Evolutionary conservation across 2,888 invertebrate genomes (phyloP).

Genomic region (Leptopterna dolabrata): DNA sequence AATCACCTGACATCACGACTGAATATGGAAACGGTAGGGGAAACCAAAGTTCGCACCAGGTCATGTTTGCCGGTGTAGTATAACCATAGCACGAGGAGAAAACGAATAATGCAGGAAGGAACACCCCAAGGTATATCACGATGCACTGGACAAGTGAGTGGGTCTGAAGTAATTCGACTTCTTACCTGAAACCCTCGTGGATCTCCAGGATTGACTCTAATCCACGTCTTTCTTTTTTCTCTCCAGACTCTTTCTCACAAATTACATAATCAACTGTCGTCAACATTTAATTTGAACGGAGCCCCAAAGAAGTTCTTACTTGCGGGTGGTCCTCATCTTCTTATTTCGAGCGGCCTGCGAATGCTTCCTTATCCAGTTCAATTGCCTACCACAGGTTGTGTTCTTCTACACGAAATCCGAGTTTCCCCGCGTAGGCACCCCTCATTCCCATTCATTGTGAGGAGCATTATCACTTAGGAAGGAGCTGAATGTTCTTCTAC

Average conservation of each 20-base stretch:
- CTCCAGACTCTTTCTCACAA: constrained; percentile 14
- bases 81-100: not conserved
- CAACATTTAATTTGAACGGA: constrained; percentile 54
- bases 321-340: constrained; percentile 25
- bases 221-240: constrained; percentile 38
- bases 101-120: not conserved
- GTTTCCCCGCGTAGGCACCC: not conserved
- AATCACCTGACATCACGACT: not conserved
- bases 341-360: not conserved
- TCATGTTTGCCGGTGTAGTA: not conserved
- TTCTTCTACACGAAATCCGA: not conserved
- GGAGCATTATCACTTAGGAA: not conserved
- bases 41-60: not conserved
- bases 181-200: not conserved
- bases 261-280: constrained; percentile 55
- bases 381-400: not conserved
- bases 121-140: constrained; percentile 3
- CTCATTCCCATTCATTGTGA: not conserved
- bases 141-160: not conserved
- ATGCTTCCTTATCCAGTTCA: not conserved
- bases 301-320: constrained; percentile 17
- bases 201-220: constrained; percentile 15
- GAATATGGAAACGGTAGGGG: not conserved
- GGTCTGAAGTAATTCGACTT: constrained; percentile 10
- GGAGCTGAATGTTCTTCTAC: not conserved